Evolutionary conservation across 2,113 vertebrate species (phyloP).

Genomic region (Reinhardtius hippoglossoides): DNA sequence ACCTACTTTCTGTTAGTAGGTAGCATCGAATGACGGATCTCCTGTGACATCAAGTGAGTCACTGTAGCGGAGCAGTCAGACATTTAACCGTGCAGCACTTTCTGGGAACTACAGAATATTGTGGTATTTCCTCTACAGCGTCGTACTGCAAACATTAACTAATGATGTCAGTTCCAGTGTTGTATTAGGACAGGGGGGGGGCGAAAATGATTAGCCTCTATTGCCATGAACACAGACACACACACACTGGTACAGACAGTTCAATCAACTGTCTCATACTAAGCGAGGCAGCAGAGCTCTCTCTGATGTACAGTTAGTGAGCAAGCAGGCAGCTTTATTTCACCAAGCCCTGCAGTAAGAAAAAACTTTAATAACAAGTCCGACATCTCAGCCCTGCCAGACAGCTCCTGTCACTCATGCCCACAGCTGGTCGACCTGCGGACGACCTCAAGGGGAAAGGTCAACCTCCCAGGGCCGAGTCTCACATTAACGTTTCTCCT

Average conservation of each 20-base stretch:
- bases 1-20: no score
- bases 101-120: background rate
- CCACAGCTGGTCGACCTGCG: conserved; percentile 53
- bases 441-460: conserved; percentile 26
- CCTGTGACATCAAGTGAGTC: background rate
- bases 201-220: background rate
- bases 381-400: conserved; percentile 31
- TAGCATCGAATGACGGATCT: background rate
- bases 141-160: conserved; percentile 50
- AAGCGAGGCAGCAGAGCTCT: background rate
- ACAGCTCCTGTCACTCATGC: conserved; percentile 46
- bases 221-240: background rate
- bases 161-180: conserved; percentile 11
- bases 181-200: background rate
- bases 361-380: conserved; percentile 27
- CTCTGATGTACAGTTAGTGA: background rate
- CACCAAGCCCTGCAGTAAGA: conserved; percentile 13
- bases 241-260: background rate
- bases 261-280: background rate
- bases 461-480: conserved; percentile 43
- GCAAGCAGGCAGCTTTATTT: background rate
- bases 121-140: conserved; percentile 1
- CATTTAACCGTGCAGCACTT: background rate
- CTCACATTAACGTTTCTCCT: conserved; percentile 56
- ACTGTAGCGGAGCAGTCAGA: background rate